Base-by-base conservation (phyloP, 1,140 invertebrate species). In the Aphelenchoides avenae region DNA sequence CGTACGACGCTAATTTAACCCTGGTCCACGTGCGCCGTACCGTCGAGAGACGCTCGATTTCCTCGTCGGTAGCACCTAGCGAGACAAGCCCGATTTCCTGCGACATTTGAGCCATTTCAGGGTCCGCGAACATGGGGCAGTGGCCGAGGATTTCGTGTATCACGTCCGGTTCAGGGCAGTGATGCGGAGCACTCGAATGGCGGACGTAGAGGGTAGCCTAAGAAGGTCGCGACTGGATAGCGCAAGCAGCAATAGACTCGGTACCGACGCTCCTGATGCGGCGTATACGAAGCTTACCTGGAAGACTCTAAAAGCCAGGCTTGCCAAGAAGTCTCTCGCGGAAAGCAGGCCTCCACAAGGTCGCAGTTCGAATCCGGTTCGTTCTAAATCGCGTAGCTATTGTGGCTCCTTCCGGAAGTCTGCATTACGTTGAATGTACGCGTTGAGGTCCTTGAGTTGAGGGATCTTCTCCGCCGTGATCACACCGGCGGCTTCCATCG, bases 21-120 rank as follows among this genome's bases (percentile, higher is more conserved):
- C 85, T 85, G 85, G n/a, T n/a, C n/a, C n/a, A n/a, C n/a, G n/a
- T n/a, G n/a, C n/a, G n/a, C n/a, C n/a, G n/a, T n/a, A 92, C 93
- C 61, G 94, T 98, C 22, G 94, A 89, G 59, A 99, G 84, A 79
- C 95, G 95, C 81, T 97, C 93, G 74, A 98, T 97, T 82, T 98
- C 92, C 60, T 88, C 84, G 78, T 99, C 94, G 2, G 89, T 88
- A 37, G 92, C 93, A 26, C 93, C 94, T 27, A 98, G 83, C 0
- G 92, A 96, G 7, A 82, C 79, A 3, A 84, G 64, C 3, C 83
- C 83, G 44, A 84, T 81, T 66, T 84, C 83, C 73, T 84, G 83
- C 0, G 80, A 82, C 66, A 84, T 82, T 66, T 82, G 77, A 4
- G 83, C 83, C 70, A 84, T 82, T 5, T 65, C 66, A 7, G 80